phyloP scores from a whole-genome alignment of 2,113 vertebrate species.

The Brevimyrus niger region DNA sequence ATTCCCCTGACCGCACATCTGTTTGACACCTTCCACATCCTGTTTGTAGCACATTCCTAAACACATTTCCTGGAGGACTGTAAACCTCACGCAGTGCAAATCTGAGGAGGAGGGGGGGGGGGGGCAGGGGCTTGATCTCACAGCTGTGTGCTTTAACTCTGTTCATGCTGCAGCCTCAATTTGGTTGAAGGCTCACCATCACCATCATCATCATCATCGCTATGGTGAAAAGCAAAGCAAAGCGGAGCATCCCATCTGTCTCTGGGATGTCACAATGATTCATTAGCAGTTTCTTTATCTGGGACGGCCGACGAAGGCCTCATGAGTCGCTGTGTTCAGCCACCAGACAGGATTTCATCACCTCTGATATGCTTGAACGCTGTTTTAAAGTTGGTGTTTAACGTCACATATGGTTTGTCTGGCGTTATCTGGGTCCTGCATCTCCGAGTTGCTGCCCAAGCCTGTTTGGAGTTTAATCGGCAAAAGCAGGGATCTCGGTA shows the following conservation, averaged over 20 bases:
- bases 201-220: neutral
- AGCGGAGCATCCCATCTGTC: neutral
- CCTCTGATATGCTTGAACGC: neutral
- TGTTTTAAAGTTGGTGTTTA: neutral
- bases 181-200: neutral
- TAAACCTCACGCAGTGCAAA: neutral
- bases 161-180: neutral
- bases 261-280: neutral
- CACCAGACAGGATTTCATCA: neutral
- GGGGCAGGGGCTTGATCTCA: neutral
- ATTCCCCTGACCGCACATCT: neutral
- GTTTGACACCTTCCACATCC: neutral
- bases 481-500: neutral
- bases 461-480: neutral
- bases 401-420: neutral
- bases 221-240: neutral
- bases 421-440: neutral
- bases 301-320: neutral
- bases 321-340: neutral
- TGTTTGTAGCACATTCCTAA: neutral
- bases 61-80: neutral
- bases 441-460: neutral
- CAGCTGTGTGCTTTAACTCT: neutral
- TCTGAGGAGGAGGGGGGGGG: neutral
- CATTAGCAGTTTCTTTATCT: neutral